Base-by-base conservation (phyloP, 2,888 invertebrate genomes). In the Opisthograptis luteolata region DNA sequence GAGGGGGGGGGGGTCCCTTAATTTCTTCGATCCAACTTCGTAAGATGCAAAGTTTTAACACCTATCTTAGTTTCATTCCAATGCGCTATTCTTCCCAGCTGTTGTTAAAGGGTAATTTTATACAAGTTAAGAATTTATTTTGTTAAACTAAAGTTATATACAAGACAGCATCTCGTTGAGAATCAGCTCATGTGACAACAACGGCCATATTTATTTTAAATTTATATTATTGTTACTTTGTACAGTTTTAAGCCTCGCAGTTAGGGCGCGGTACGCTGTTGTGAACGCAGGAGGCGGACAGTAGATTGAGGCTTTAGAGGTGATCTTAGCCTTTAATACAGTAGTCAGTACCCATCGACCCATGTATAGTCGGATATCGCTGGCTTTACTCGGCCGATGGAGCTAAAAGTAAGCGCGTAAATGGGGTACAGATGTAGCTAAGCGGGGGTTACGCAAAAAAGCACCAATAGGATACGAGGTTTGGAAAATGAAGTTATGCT, bases 181-280 rank as follows among this genome's bases (percentile, higher is more conserved):
- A 44, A 36, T 39, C 35, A 30, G 19, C 32, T 43, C 37, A 36
- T 13, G 47, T 55, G 36, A 45, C 35, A 28, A 58, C 31, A 60
- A 68, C 60, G 68, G 85, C 84, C 86, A 85, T 85, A 83, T 81
- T 82, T 83, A 79, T 80, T 77, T 73, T n/a, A n/a, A 73, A 68
- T 25, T 37, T n/a, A n/a, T n/a, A n/a, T 53, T 73, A 73, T 68
- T 70, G 63, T 76, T 77, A 62, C 55, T 60, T 68, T 63, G 67
- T 67, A 64, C 73, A 64, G 55, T 70, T 69, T 67, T 58, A 67
- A 73, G 70, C 84, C 84, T 86, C 84, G 84, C 84, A 84, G 75
- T 72, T 51, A 58, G 81, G 84, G 82, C 71, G 81, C 81, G 84
- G 80, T 62, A 47, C 40, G 28, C 27, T 31, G 14, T 10, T 27